Percentiles rank a stretch among this genome's conserved stretches.
Evolutionary conservation across 1,140 invertebrate genomes (phyloP).

Genomic region (Heterodera schachtii): DNA sequence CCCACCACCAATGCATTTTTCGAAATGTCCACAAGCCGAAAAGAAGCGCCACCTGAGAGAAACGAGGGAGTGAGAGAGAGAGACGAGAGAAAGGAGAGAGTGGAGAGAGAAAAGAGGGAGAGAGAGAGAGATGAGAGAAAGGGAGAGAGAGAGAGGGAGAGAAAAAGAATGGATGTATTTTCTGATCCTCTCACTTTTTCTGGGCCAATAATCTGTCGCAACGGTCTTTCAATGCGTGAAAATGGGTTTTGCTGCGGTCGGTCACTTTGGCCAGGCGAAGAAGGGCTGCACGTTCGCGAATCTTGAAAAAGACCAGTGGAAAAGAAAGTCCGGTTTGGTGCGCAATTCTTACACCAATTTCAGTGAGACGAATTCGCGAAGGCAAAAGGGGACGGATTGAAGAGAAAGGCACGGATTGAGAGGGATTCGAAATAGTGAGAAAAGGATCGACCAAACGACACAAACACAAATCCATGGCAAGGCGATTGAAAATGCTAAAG

Average conservation of each 20-base stretch:
- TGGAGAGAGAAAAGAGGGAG: background rate
- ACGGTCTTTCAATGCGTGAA: slow-evolving; percentile 24
- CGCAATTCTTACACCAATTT: slow-evolving; percentile 14
- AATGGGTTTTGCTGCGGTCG: background rate
- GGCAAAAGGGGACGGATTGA: no score
- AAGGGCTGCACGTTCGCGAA: background rate
- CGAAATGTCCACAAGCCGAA: slow-evolving; percentile 43
- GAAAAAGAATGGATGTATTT: background rate
- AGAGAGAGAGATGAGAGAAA: background rate
- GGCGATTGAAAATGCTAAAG: slow-evolving; percentile 42
- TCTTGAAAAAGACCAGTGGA: slow-evolving; percentile 19
- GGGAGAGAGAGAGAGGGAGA: no score
- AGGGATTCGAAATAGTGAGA: slow-evolving; percentile 24
- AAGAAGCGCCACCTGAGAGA: slow-evolving; percentile 29
- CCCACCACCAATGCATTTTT: slow-evolving; percentile 45
- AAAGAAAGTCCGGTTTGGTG: slow-evolving; percentile 20
- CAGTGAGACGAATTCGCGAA: background rate
- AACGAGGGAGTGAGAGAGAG: background rate
- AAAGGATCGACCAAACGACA: slow-evolving; percentile 46
- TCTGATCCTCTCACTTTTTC: background rate
- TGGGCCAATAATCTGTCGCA: slow-evolving; percentile 25
- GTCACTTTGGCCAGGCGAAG: slow-evolving; percentile 28
- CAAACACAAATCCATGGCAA: slow-evolving; percentile 36
- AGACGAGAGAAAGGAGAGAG: background rate
- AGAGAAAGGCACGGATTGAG: slow-evolving; percentile 14